Evolutionary conservation across 1,140 invertebrate genomes (phyloP), one percentile per base, ranked within the genome.

Genomic region (Heliconius melpomene): DNA sequence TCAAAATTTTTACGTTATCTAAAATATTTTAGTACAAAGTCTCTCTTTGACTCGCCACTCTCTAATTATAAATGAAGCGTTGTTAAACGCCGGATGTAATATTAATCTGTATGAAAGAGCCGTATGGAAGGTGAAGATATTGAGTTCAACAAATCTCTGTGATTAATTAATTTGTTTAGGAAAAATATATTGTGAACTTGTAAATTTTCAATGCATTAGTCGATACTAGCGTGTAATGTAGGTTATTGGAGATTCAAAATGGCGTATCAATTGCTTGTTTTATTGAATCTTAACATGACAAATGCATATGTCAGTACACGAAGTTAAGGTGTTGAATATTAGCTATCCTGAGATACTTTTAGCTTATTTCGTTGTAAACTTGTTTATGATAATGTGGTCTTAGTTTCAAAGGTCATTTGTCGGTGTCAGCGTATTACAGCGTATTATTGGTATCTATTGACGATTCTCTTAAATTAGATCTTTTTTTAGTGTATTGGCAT

Each of bases 21-120:
- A 52, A 52, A 52, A 52, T 52, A 52, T 52, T 7, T 2, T 20
- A 20, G 50, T 93, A 91, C 89, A 93, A 92, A 88, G 91, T 93
- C 92, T 93, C 92, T 94, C 91, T 93, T 89, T 91, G 87, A 90
- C 87, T 90, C 85, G 85, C 89, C 87, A 92, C 92, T 93, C 92
- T 94, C 93, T 94, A 66, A 94, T 88, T 92, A 87, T 91, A 74
- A 88, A 85, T 86, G 82, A 88, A 82, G 77, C 81, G 83, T 90
- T 87, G 23, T 71, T 20, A 26, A 36, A n/a, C 70, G 71, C 20
- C 71, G 71, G 2, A 38, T 40, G 71, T 40, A 72, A 40, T 40
- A 83, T 46, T 16, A 46, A 46, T 76, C 79, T 81, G 87, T 80
- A 86, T 91, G 89, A 86, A 80, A 87, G 90, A 84, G 75, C 82